phyloP scores from a whole-genome alignment of 2,888 invertebrate genomes.

The Anthrax anthrax region DNA sequence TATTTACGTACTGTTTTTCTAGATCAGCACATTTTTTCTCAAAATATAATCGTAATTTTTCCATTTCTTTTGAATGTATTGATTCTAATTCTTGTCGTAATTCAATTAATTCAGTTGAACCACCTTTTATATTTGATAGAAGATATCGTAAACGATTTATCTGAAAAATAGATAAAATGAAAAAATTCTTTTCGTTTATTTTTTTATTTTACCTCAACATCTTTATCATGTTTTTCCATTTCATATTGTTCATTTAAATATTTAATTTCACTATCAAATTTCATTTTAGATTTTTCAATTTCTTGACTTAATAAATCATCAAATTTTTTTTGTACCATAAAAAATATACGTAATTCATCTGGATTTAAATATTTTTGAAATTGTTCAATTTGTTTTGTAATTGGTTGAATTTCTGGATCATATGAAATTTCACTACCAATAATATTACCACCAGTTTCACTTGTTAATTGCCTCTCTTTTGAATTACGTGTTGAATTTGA shows the following conservation, averaged over 20 bases:
- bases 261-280: conserved; percentile 26
- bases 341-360: conserved; percentile 30
- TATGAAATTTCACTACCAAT: neutral
- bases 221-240: conserved; percentile 42
- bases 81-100: conserved; percentile 44
- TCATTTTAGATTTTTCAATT: conserved; percentile 35
- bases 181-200: no score
- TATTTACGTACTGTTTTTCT: conserved; percentile 51
- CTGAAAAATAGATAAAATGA: no score
- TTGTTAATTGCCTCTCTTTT: conserved; percentile 24
- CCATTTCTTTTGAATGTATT: conserved; percentile 62
- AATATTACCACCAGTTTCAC: conserved; percentile 9
- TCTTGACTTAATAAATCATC: conserved; percentile 42
- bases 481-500: conserved; percentile 23
- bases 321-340: conserved; percentile 39
- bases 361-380: conserved; percentile 29
- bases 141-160: conserved; percentile 37
- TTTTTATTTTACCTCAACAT: conserved; percentile 40
- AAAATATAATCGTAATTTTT: conserved; percentile 62
- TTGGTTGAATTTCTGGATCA: conserved; percentile 7
- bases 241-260: conserved; percentile 33
- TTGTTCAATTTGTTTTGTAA: conserved; percentile 32
- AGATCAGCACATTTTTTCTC: conserved; percentile 67
- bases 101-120: conserved; percentile 41
- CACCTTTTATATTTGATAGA: conserved; percentile 42